phyloP scores from a whole-genome alignment of 2,888 invertebrate genomes.

The Melinopterus prodromus region DNA sequence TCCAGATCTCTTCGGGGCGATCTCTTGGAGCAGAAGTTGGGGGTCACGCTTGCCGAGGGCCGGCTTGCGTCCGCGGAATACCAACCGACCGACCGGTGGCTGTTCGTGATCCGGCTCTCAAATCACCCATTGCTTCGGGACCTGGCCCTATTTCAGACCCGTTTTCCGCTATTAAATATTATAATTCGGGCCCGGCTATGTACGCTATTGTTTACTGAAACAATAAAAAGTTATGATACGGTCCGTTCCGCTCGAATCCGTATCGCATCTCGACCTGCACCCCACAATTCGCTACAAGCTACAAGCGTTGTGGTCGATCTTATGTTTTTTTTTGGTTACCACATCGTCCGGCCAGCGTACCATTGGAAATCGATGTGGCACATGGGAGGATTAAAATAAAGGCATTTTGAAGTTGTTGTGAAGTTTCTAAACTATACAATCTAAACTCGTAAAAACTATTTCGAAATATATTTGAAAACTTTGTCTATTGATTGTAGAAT shows the following conservation, averaged over 20 bases:
- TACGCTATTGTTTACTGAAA: conserved; percentile 52
- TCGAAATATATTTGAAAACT: too few relatives aligned
- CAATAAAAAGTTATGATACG: conserved; percentile 41
- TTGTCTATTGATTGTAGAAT: too few relatives aligned
- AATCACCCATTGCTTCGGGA: conserved; percentile 31
- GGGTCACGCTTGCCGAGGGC: conserved; percentile 15
- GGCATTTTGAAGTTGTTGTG: too few relatives aligned
- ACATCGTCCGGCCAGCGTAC: background rate
- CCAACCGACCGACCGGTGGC: conserved; percentile 8
- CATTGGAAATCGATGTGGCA: too few relatives aligned
- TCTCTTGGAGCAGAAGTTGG: conserved; percentile 13
- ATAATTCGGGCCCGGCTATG: conserved; percentile 53
- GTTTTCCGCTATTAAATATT: conserved; percentile 53
- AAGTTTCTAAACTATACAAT: too few relatives aligned
- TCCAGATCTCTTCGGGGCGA: conserved; percentile 26
- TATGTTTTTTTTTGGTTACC: background rate
- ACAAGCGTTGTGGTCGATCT: background rate
- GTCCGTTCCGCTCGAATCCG: conserved; percentile 31
- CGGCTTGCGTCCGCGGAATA: conserved; percentile 22
- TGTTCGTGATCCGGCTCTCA: conserved; percentile 29
- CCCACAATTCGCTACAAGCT: background rate
- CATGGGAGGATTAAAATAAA: too few relatives aligned
- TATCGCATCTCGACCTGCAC: background rate
- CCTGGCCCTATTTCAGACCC: conserved; percentile 41
- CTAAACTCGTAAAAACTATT: too few relatives aligned